Conservation (phyloP, 2,888 invertebrate species). For the Drosophila kokeensis region DNA sequence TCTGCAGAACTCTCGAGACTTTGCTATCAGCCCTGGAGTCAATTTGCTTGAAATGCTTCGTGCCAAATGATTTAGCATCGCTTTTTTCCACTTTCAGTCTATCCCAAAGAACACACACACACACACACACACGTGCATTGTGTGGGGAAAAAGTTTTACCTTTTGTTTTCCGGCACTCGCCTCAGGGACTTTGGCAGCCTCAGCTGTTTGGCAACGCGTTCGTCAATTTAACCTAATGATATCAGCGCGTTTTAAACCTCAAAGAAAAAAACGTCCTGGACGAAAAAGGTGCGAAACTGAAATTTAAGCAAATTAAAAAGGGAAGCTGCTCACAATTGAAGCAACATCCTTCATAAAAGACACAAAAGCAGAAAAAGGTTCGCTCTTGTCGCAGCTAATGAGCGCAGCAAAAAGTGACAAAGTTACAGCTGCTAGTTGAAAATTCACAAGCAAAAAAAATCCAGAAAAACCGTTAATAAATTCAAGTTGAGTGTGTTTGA, state of each 20-base stretch:
- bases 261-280: neutral
- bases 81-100: constrained; percentile 35
- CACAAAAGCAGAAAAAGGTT: constrained; percentile 42
- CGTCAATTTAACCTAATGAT: constrained; percentile 78
- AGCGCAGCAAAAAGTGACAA: constrained; percentile 64
- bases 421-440: constrained; percentile 53
- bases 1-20: constrained; percentile 49
- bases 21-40: constrained; percentile 56
- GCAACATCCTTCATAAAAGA: constrained; percentile 42
- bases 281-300: constrained; percentile 73
- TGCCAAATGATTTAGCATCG: constrained; percentile 77
- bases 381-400: constrained; percentile 68
- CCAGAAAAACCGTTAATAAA: neutral
- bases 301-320: constrained; percentile 79
- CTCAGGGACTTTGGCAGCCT: constrained; percentile 51
- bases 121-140: constrained; percentile 6
- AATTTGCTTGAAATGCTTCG: constrained; percentile 78
- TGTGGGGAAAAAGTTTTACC: constrained; percentile 42
- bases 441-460: constrained; percentile 16
- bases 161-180: constrained; percentile 63
- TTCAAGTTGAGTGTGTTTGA: neutral
- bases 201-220: constrained; percentile 73
- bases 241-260: constrained; percentile 48
- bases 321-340: constrained; percentile 52
- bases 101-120: constrained; percentile 14